These are phyloP conservation scores for Pollimyrus isidori DNA, from an alignment of 2,113 vertebrate genomes.

Conservation along the genomic window DNA sequence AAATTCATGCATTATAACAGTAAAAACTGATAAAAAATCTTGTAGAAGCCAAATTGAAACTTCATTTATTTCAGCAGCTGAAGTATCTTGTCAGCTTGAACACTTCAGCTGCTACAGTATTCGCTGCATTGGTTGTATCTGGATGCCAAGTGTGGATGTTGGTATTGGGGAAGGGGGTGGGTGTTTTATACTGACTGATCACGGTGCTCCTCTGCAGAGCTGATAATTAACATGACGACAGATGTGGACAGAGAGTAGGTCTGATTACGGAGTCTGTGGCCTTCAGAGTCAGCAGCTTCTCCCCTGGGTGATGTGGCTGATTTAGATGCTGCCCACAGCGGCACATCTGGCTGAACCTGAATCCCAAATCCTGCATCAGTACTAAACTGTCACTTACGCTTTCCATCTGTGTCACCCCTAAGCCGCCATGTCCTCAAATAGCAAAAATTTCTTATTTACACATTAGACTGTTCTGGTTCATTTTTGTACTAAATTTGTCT, in stretches of 20 bases:
- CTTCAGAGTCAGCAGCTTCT: not conserved
- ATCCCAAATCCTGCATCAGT: not conserved
- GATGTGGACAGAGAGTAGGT: not conserved
- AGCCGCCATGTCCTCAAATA: not conserved
- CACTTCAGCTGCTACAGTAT: not conserved
- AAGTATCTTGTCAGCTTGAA: not conserved
- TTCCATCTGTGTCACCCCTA: not conserved
- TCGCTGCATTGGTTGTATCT: not conserved
- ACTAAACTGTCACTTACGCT: not conserved
- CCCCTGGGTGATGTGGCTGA: not conserved
- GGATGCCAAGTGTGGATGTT: not conserved
- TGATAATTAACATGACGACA: not conserved
- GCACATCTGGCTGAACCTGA: not conserved
- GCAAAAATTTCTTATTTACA: not conserved
- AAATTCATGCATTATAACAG: not conserved
- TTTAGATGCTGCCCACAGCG: not conserved
- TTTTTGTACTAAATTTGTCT: not conserved
- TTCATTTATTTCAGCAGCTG: not conserved
- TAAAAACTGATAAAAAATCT: not conserved
- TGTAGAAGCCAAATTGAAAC: not conserved
- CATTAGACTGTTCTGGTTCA: not conserved
- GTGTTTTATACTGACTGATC: not conserved
- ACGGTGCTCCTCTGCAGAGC: not conserved
- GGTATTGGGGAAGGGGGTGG: not conserved
- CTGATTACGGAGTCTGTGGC: not conserved